Conservation (phyloP, 2,797 vertebrate genomes). For the Darevskia mixta region DNA sequence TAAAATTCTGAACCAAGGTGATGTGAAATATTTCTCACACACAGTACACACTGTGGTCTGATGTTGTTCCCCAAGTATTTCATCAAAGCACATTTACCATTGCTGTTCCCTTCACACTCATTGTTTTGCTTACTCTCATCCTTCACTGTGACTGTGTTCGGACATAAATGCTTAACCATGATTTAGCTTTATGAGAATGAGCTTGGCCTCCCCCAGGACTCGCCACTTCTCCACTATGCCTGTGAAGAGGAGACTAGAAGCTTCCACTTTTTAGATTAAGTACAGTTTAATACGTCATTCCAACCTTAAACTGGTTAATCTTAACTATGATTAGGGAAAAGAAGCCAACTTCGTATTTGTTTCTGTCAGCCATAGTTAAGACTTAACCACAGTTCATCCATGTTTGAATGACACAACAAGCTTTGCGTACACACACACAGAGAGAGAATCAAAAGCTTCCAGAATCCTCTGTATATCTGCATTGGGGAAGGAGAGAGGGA, state of each 20-base stretch:
- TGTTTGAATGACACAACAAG: background rate
- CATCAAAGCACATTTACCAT: constrained; percentile 75
- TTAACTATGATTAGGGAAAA: background rate
- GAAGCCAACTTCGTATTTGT: background rate
- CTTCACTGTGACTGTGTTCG: constrained; percentile 41
- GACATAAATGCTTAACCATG: background rate
- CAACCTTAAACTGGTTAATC: background rate
- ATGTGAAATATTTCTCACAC: constrained; percentile 66
- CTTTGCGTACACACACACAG: background rate
- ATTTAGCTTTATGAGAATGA: background rate
- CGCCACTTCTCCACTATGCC: background rate
- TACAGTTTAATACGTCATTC: background rate
- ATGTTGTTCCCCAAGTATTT: constrained; percentile 72
- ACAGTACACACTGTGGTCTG: constrained; percentile 64
- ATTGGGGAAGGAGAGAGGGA: background rate
- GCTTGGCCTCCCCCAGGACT: background rate
- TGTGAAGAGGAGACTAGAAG: background rate
- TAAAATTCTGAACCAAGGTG: constrained; percentile 68
- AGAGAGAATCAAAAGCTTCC: background rate
- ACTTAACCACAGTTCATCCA: background rate
- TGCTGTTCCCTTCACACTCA: constrained; percentile 70
- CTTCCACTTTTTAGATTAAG: background rate
- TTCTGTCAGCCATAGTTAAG: background rate
- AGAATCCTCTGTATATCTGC: background rate
- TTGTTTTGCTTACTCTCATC: constrained; percentile 82